Base-by-base conservation (phyloP, 2,888 invertebrate species). In the Orthosia gothica region DNA sequence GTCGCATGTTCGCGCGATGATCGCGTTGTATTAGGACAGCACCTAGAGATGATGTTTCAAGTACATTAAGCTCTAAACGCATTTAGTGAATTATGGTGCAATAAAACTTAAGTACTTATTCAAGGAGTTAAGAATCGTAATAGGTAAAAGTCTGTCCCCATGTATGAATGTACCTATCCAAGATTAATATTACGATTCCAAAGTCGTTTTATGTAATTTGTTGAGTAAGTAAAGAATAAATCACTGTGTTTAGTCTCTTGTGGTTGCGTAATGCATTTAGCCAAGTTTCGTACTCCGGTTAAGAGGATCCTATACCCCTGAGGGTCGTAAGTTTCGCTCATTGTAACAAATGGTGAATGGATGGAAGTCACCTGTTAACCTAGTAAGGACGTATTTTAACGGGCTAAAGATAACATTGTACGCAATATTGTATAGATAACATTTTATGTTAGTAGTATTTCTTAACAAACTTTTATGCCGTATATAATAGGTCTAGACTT, bases 231-330 rank as follows among this genome's bases (percentile, higher is more conserved):
- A 40, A 40, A 45, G 80, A 63, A 67, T 64, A 76, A 64, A 76
- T 64, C 63, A 67, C 50, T 47, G 32, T 59, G 45, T 82, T 55
- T 64, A 64, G 47, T 55, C 76, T 16, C 54, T n/a, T 1, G 58
- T 18, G 67, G 63, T 71, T 59, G 49, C n/a, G 75, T 81, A 65
- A 81, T 62, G 63, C 66, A 76, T 81, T 81, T 74, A 76, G 23
- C 26, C 47, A 81, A 81, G 81, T 76, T 74, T 59, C 40, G 63
- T 82, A 62, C 59, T 76, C 11, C 12, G 15, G 65, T 57, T 55
- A 81, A 65, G 79, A 64, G 79, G 82, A 55, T 79, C 50, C 32
- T 70, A 70, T 57, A 32, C 66, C 63, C 64, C 18, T 32, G 66
- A 66, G 76, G 16, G 67, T 70, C 55, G 45, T 66, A 74, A 64